Base-by-base conservation (phyloP, 2,888 invertebrate genomes). In the Smittia sp. region DNA sequence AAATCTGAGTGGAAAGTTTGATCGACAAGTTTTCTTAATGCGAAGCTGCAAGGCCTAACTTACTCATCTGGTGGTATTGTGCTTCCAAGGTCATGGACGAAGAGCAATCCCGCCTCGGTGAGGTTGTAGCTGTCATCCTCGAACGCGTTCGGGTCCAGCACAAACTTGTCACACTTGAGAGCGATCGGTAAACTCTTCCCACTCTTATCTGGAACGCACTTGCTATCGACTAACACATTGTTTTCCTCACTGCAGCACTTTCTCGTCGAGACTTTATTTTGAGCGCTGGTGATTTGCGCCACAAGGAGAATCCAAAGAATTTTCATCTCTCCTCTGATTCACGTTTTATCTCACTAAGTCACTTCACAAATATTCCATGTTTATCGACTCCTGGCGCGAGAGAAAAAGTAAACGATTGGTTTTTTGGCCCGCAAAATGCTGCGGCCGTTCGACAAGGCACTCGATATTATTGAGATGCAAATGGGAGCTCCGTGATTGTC, bases 361-460 rank as follows among this genome's bases (percentile, higher is more conserved):
- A 58, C 6, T 58, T 68, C 68, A 68, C 24, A 68, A 41, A 24
- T n/a, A 20, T 41, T 46, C 46, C 68, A 68, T 68, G 67, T 52
- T 52, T 52, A 52, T 52, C 52, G 38, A 66, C 15, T 41, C 68
- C 68, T 68, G 41, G 68, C 25, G 68, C 25, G 68, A 68, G 11
- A 58, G 18, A 58, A 22, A 58, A 58, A 58, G 18, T 15, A 46
- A 46, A 58, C 22, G 18, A 32, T 32, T 66, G 22, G 22, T 22
- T 7, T 13, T 20, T 22, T 58, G 58, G 58, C 58, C 18, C 6
- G 7, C 18, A 18, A 18, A 58, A 7, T 22, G 46, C 11, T 46
- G 46, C 2, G 46, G n/a, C 11, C 15, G 6, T 46, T 46, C 46
- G 3, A 3, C 46, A 38, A 6, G 11, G 11, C 46, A 46, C 11